phyloP scores from a whole-genome alignment of 2,888 invertebrate genomes.

The Metacarcinus magister region DNA sequence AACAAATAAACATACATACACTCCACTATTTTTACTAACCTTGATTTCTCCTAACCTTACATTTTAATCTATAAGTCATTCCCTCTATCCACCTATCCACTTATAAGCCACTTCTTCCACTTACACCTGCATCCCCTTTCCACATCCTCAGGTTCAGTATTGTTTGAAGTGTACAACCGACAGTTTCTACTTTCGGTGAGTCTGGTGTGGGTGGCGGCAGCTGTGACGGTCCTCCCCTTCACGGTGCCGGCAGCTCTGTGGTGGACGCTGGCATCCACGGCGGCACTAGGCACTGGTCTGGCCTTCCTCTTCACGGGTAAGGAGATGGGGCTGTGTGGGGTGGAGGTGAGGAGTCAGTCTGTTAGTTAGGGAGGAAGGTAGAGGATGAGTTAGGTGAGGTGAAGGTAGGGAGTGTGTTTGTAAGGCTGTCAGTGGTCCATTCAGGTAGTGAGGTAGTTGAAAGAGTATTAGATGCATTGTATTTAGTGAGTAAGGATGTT shows the following conservation, averaged over 20 bases:
- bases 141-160: conserved; percentile 76
- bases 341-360: not conserved
- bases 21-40: no score
- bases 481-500: no score
- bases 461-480: no score
- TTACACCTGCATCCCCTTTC: not conserved
- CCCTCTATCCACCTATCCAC: not conserved
- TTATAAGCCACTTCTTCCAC: not conserved
- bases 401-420: no score
- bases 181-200: conserved; percentile 85
- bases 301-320: conserved; percentile 81
- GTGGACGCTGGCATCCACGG: conserved; percentile 80
- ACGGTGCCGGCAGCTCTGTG: conserved; percentile 80
- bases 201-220: conserved; percentile 84
- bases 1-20: no score
- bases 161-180: conserved; percentile 84
- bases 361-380: no score
- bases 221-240: conserved; percentile 84
- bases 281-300: conserved; percentile 76
- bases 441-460: no score
- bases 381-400: no score
- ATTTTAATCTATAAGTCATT: not conserved
- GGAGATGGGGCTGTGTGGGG: not conserved
- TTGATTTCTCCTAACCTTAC: not conserved
- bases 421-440: no score